Evolutionary conservation across 1,140 invertebrate species (phyloP).

Genomic region (Drosophila arizonae): DNA sequence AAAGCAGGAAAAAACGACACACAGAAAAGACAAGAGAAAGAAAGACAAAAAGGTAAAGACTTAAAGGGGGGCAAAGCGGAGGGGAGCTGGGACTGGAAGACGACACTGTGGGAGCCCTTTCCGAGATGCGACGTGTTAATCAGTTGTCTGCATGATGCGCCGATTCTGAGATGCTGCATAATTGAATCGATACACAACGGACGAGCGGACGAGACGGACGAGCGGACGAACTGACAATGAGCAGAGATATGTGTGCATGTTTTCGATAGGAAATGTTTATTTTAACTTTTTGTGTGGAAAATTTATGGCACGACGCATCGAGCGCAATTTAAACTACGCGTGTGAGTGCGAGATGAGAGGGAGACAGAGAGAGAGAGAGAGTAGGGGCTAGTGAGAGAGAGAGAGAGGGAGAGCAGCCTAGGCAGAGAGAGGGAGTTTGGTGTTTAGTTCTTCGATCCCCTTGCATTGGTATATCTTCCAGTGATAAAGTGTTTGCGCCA

Average conservation of each 20-base stretch:
- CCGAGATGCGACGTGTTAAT: constrained; percentile 55
- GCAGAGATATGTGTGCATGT: constrained; percentile 49
- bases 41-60: background rate
- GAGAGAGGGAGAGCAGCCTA: background rate
- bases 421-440: background rate
- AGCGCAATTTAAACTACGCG: constrained; percentile 78
- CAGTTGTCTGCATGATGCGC: constrained; percentile 64
- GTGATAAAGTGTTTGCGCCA: constrained; percentile 67
- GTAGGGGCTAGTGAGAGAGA: background rate
- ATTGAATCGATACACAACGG: constrained; percentile 53
- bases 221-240: background rate
- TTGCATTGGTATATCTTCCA: constrained; percentile 18
- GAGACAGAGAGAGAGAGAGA: background rate
- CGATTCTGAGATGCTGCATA: constrained; percentile 37
- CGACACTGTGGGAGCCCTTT: constrained; percentile 57
- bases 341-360: constrained; percentile 58
- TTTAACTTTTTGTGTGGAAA: constrained; percentile 43
- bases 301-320: constrained; percentile 69
- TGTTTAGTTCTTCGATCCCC: constrained; percentile 6
- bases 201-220: background rate
- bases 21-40: background rate
- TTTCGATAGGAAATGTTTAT: constrained; percentile 47
- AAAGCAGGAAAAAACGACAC: background rate
- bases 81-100: background rate
- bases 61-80: background rate